These are phyloP conservation scores for Catamblyrhynchus diadema DNA, from an alignment of 2,797 vertebrate species.

Conservation along the genomic window DNA sequence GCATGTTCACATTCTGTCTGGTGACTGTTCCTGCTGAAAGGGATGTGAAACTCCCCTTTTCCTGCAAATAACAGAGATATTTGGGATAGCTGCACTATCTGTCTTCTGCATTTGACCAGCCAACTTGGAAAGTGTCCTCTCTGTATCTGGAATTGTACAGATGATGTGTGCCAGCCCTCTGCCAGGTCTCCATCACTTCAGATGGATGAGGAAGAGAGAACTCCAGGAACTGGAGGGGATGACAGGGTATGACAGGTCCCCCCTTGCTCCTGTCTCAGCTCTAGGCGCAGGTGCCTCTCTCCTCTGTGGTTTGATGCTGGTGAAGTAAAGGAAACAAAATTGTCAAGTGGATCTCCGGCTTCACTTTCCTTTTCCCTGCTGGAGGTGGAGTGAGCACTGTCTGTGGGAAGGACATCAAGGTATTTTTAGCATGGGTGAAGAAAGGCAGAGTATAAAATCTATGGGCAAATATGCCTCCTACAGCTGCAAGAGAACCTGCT, in stretches of 20 bases:
- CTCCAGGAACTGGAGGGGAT: background rate
- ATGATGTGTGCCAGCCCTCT: background rate
- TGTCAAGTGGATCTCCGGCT: background rate
- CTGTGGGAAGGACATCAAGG: background rate
- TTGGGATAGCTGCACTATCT: background rate
- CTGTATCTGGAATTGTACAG: background rate
- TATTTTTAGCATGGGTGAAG: constrained; percentile 28
- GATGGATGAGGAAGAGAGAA: fast-evolving
- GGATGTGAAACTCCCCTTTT: background rate
- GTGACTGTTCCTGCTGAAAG: background rate
- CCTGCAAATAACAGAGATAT: background rate
- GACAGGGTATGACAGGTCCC: background rate
- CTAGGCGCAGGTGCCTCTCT: background rate
- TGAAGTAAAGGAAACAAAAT: background rate
- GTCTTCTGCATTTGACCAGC: background rate
- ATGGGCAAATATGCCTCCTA: background rate
- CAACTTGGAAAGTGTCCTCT: background rate
- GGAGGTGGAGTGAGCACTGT: background rate
- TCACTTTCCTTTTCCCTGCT: background rate
- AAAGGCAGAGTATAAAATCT: background rate
- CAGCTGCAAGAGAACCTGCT: background rate
- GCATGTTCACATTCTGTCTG: background rate
- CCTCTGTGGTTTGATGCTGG: background rate
- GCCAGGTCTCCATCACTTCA: fast-evolving
- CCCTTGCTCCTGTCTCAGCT: background rate